Percentiles rank a stretch among this genome's conserved stretches.
These are phyloP conservation scores for Motacilla alba DNA, from an alignment of 2,113 vertebrate genomes.

Conservation along the genomic window DNA sequence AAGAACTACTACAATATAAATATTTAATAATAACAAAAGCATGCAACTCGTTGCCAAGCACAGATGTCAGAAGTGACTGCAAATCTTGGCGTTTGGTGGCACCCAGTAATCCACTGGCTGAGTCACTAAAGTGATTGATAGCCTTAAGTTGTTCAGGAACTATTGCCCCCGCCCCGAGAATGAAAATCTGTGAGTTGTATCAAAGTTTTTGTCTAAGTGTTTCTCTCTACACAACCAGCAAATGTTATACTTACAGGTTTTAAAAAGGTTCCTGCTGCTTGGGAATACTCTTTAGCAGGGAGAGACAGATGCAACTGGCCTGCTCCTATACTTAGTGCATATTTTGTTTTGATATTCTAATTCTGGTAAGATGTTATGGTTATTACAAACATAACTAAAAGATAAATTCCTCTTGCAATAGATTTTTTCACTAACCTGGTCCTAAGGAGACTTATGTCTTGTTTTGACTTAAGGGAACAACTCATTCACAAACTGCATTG, in stretches of 20 bases:
- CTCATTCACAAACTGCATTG: not conserved
- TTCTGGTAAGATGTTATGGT: not conserved
- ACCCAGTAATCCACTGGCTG: not conserved
- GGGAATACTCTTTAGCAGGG: not conserved
- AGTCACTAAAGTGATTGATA: not conserved
- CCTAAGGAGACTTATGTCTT: not conserved
- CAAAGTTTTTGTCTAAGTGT: not conserved
- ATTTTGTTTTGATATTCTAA: not conserved
- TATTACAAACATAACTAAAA: not conserved
- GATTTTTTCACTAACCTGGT: not conserved
- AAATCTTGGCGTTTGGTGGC: constrained; percentile 50
- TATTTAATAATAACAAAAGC: constrained; percentile 48
- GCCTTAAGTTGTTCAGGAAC: not conserved
- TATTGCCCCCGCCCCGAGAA: not conserved
- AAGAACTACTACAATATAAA: constrained; percentile 43
- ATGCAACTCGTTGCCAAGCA: constrained; percentile 31
- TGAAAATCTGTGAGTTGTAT: not conserved
- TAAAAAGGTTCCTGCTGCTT: not conserved
- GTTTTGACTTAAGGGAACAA: not conserved
- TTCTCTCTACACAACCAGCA: not conserved
- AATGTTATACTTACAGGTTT: not conserved
- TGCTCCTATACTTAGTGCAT: not conserved
- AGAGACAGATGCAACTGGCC: not conserved
- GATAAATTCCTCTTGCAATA: not conserved
- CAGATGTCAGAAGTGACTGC: constrained; percentile 1